phyloP scores from a whole-genome alignment of 2,888 invertebrate species.

The Drosophila melanosoma region DNA sequence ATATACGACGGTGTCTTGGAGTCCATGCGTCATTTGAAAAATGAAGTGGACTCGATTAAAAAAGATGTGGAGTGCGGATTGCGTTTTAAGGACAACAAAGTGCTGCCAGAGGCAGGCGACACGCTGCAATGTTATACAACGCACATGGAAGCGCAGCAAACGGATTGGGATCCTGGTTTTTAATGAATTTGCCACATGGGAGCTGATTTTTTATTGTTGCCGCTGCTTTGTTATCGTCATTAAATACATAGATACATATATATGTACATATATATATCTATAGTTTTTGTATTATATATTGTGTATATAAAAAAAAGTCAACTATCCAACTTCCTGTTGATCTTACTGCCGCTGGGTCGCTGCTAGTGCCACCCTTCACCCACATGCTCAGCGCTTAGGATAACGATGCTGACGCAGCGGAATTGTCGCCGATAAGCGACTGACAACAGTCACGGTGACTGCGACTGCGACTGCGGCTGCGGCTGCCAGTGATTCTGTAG shows the following conservation, averaged over 20 bases:
- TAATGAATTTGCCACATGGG: conserved; percentile 81
- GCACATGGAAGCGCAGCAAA: conserved; percentile 87
- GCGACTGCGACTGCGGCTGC: conserved; percentile 16
- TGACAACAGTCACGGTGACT: conserved; percentile 20
- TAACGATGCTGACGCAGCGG: conserved; percentile 78
- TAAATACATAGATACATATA: conserved; percentile 4
- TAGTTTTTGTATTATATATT: conserved; percentile 62
- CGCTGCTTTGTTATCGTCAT: conserved; percentile 49
- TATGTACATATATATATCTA: conserved; percentile 36
- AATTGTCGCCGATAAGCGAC: conserved; percentile 76
- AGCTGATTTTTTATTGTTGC: conserved; percentile 21
- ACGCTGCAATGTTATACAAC: conserved; percentile 90
- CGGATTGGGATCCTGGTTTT: conserved; percentile 95
- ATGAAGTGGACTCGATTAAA: conserved; percentile 93
- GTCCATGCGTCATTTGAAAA: conserved; percentile 95
- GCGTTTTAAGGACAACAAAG: conserved; percentile 88
- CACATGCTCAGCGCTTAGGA: conserved; percentile 81
- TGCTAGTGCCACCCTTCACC: conserved; percentile 82
- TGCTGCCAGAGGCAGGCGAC: conserved; percentile 91
- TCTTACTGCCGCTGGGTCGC: conserved; percentile 53
- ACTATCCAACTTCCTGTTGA: conserved; percentile 77
- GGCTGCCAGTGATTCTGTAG: conserved; percentile 24
- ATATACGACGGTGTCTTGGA: conserved; percentile 90
- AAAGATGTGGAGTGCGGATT: conserved; percentile 96
- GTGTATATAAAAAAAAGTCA: conserved; percentile 69